Evolutionary conservation across 1,140 invertebrate species (phyloP), one percentile per base, ranked within the genome.

Genomic region (Bactericera cockerelli): DNA sequence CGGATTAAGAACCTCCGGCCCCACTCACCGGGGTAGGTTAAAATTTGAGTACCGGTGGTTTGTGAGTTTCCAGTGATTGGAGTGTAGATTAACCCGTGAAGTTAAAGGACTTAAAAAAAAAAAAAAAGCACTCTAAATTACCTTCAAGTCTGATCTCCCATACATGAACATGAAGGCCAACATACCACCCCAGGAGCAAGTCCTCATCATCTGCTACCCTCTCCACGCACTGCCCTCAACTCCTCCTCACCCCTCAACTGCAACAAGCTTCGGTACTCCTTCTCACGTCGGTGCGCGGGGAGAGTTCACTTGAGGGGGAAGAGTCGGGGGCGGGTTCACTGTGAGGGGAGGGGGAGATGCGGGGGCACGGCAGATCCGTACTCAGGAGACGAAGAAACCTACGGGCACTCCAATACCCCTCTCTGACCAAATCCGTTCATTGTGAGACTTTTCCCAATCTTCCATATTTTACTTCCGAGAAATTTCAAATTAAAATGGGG

Each of bases 121-220:
- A n/a, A n/a, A n/a, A n/a, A n/a, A n/a, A n/a, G n/a, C n/a, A n/a
- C n/a, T n/a, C n/a, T n/a, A n/a, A 36, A 26, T 33, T 73, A 74
- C 72, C 63, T 75, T 36, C 16, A 11, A 11, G 10, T 16, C 16
- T 36, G 10, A 10, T 16, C 33, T 16, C 33, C 33, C 69, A 36
- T 10, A 16, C 62, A 72, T 89, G 66, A 80, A 78, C 68, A 83
- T 86, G 63, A 75, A 79, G 70, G 80, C 83, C 56, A 88, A 81
- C 72, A 58, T 93, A 89, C 66, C 84, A 85, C 63, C 94, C 75
- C 82, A 84, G 16, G 93, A 97, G 72, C 93, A 98, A 61, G 74
- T 97, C 31, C 71, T 93, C 54, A 89, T 92, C 0, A 81, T 98
- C 72, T 99, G 95, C 71, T 98, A 98, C 70, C 81, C 93, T 93